A percentile compares a stretch with the other conserved stretches of the same genome.
Evolutionary conservation across 2,113 vertebrate genomes (phyloP).

Genomic region (Pseudorectes ferrugineus): DNA sequence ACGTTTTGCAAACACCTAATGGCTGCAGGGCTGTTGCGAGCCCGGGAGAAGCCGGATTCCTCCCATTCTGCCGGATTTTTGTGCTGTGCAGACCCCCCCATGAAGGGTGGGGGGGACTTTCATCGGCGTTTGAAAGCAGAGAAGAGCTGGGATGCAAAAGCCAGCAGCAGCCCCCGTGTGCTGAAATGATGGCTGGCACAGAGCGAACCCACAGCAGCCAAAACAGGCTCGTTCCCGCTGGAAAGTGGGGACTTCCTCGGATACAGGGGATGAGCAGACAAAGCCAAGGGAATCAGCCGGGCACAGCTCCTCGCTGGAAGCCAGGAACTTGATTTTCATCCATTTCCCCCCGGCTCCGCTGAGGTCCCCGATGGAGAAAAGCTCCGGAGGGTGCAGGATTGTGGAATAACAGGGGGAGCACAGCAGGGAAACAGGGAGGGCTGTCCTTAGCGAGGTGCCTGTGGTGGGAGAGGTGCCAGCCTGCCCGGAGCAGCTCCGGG

Average conservation of each 20-base stretch:
- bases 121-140: not conserved
- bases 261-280: not conserved
- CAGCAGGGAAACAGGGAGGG: not conserved
- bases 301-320: not conserved
- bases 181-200: not conserved
- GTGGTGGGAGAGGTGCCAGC: not conserved
- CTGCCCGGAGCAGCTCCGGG: not conserved
- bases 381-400: not conserved
- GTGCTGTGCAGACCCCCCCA: not conserved
- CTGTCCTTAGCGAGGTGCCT: not conserved
- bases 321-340: not conserved
- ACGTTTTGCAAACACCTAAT: constrained; percentile 24
- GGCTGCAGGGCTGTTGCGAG: not conserved
- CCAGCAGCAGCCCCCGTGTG: not conserved
- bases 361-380: not conserved
- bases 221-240: not conserved
- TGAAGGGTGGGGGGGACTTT: not conserved
- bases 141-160: not conserved
- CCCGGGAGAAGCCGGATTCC: not conserved
- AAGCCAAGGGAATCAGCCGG: not conserved
- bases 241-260: not conserved
- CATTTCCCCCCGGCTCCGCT: not conserved
- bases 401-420: not conserved
- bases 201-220: not conserved
- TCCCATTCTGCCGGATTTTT: not conserved